Evolutionary conservation across 2,888 invertebrate genomes (phyloP).

Genomic region (Lasioglossum leucozonium): DNA sequence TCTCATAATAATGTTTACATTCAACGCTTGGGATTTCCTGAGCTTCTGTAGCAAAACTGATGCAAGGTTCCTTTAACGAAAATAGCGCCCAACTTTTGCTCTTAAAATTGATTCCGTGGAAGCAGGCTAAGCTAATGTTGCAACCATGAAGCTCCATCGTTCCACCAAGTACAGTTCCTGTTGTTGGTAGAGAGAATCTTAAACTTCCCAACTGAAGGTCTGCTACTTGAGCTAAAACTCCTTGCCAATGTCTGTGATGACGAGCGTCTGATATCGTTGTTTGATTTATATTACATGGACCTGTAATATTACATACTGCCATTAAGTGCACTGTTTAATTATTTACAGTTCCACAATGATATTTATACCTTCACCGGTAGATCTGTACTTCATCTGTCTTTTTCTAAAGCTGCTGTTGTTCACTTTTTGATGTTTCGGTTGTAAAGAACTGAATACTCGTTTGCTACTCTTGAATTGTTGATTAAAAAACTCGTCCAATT

Average conservation of each 20-base stretch:
- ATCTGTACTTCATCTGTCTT: constrained; percentile 83
- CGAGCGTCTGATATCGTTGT: constrained; percentile 87
- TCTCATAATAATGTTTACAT: constrained; percentile 83
- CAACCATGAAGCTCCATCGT: constrained; percentile 95
- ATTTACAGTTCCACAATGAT: background rate
- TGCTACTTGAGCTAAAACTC: constrained; percentile 92
- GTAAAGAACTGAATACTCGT: constrained; percentile 92
- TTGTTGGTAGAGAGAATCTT: constrained; percentile 88
- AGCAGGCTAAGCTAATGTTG: constrained; percentile 97
- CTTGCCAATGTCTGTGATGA: constrained; percentile 98
- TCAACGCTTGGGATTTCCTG: constrained; percentile 91
- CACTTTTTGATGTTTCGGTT: constrained; percentile 85
- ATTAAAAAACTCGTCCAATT: constrained; percentile 98
- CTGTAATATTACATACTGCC: constrained; percentile 57
- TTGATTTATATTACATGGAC: constrained; percentile 80
- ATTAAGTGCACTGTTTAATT: constrained; percentile 6
- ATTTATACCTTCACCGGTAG: constrained; percentile 81
- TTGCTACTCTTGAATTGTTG: constrained; percentile 99
- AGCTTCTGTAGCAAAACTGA: constrained; percentile 96
- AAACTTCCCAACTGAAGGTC: constrained; percentile 92
- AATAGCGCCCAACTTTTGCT: constrained; percentile 98
- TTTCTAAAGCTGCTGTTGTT: constrained; percentile 80
- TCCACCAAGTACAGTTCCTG: constrained; percentile 93
- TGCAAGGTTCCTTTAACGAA: constrained; percentile 95
- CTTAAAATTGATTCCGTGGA: constrained; percentile 98